Base-by-base conservation (phyloP, 2,797 vertebrate genomes). In the Silurus aristotelis region DNA sequence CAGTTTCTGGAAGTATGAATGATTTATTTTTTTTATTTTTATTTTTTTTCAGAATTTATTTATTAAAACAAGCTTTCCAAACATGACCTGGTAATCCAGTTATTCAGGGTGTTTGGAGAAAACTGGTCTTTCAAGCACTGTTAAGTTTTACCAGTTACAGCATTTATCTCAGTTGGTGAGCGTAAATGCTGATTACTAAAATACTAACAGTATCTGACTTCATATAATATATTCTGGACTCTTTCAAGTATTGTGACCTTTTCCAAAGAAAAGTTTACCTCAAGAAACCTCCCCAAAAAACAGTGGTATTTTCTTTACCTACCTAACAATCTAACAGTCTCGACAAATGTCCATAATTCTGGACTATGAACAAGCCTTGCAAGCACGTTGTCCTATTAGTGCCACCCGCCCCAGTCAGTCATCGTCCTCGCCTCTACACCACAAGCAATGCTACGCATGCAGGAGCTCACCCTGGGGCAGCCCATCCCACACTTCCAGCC, bases 401-500 rank as follows among this genome's bases (percentile, higher is more conserved):
- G 20, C 31, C 72, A 46, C 43, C 43, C 63, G 17, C 10, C 1
- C 67, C 14, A 20, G 70, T 75, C 80, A 27, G 48, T 80, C 76
- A 72, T 52, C 31, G 58, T 43, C 55, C 66, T 56, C 38, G 25
- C 17, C n/a, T 7, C 38, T 27, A 80, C 38, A 60, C 67, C 27
- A 58, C 19, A 71, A 71, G 55, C 27, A 25, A 61, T 25, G 66
- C 55, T 70, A 52, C 48, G 27, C 43, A n/a, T 66, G 80, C 27
- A 31, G 27, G 48, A 8, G 14, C 95, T 95, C 92, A 97, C 98
- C 98, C 90, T 96, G 96, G 0, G 98, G 97, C 85, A 99, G 96
- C 15, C 98, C 98, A 0, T 99, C 98, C 98, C 98, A 99, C 92
- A 99, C 97, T 84, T 99, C 97, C 91, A 99, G 95, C 97, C 97